phyloP scores from a whole-genome alignment of 2,888 invertebrate genomes.

The Cybosia mesomella region DNA sequence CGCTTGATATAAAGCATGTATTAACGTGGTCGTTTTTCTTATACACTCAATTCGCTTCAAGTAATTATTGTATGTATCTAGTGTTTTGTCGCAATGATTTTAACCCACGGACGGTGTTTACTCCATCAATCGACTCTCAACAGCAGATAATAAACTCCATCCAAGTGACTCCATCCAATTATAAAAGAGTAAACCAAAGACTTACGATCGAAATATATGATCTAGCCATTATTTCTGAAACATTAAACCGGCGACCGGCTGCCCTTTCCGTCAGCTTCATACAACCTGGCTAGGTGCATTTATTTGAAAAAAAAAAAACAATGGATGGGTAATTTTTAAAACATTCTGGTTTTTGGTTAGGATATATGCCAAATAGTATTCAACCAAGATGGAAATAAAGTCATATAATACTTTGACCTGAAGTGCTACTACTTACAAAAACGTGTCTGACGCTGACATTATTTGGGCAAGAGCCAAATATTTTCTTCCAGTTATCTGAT shows the following conservation, averaged over 20 bases:
- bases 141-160: background rate
- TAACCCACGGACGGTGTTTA: background rate
- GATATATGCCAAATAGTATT: background rate
- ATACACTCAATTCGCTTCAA: too few species aligned
- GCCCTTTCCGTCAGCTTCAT: conserved; percentile 1
- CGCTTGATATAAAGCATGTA: too few species aligned
- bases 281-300: background rate
- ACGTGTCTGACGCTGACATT: conserved; percentile 14
- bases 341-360: background rate
- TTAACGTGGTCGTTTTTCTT: too few species aligned
- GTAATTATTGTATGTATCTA: too few species aligned
- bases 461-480: conserved; percentile 15
- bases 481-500: conserved; percentile 12
- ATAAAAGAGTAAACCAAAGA: background rate
- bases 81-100: too few species aligned
- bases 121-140: background rate
- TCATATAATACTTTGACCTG: too few species aligned
- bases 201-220: background rate
- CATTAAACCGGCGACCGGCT: background rate
- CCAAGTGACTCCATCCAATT: background rate
- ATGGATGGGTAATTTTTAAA: background rate
- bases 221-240: background rate
- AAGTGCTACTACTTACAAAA: too few species aligned
- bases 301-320: background rate
- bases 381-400: too few species aligned